Percentiles rank a stretch among this genome's conserved stretches.
These are phyloP conservation scores for Peribatodes rhomboidaria DNA, from an alignment of 2,888 invertebrate species.

Conservation along the genomic window DNA sequence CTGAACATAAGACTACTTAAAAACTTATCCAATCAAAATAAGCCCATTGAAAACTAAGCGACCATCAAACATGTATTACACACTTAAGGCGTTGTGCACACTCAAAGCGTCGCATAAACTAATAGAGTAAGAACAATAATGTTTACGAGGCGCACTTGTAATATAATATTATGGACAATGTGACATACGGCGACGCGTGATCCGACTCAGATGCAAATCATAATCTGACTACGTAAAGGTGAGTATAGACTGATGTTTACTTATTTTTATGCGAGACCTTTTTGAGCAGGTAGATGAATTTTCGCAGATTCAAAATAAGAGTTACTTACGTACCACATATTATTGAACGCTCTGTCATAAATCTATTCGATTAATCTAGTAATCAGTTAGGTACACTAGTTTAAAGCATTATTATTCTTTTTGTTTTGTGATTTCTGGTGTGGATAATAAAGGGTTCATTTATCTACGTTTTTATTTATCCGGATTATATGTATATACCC, in stretches of 20 bases:
- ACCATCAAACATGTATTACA: background rate
- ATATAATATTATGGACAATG: constrained; percentile 61
- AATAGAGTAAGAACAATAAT: constrained; percentile 56
- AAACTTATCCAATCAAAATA: constrained; percentile 3
- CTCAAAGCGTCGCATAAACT: constrained; percentile 21
- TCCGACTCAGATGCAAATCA: constrained; percentile 58
- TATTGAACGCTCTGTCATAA: no score
- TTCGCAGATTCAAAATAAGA: no score
- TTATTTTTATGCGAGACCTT: background rate
- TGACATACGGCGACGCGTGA: constrained; percentile 61
- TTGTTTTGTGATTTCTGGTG: no score
- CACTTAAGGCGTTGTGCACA: constrained; percentile 10
- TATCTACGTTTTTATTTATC: no score
- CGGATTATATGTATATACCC: no score
- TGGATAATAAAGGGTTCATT: no score
- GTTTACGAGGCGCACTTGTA: constrained; percentile 62
- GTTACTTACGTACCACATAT: no score
- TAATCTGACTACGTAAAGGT: constrained; percentile 30
- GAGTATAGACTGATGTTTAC: background rate
- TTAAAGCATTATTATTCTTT: no score
- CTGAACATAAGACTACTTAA: background rate
- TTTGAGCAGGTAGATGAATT: background rate
- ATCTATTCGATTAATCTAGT: no score
- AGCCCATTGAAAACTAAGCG: background rate
- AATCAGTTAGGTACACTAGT: no score